Evolutionary conservation across 2,797 vertebrate species (phyloP), one percentile per base, ranked within the genome.

Genomic region (Clamator glandarius): DNA sequence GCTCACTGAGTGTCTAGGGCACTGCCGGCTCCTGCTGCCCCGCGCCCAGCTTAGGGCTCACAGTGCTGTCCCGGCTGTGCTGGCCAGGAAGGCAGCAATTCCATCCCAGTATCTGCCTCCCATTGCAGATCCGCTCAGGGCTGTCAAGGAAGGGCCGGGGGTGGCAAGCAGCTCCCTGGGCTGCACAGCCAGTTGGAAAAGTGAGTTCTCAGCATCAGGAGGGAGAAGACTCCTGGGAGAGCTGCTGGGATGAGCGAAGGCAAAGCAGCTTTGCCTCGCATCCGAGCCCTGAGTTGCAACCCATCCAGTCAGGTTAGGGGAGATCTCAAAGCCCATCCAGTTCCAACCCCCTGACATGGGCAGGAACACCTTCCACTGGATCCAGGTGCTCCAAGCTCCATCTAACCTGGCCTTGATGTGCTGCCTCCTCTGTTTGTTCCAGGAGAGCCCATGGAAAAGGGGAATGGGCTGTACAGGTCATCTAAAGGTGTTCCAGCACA

Each of bases 21-120:
- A 0, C 46, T 19, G 63, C 5, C 51, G 44, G 59, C 81, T 39
- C 31, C 59, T 1, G 0, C 31, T 1, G 4, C 23, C 0, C 29
- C 26, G 25, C 41, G n/a, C 66, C 24, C 54, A 15, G 21, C 29
- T 69, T 17, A 4, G 21, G 20, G 84, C 42, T 42, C 6, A 0
- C 1, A 4, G 23, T 4, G 3, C 29, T 1, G 0, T 61, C 35
- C 1, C 23, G 2, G 0, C n/a, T 31, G 29, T 1, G 1, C 54
- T 18, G 54, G 23, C 1, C 0, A 39, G 51, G 35, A 62, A 23
- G 31, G 31, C 46, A 5, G 26, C 0, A 1, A 6, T 33, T 52
- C 26, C 1, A 1, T 63, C 7, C 26, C 33, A 5, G 52, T 24
- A 1, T 23, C 50, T 6, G n/a, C 17, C 24, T 26, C 21, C 57